These are phyloP conservation scores for Xiphophorus birchmanni DNA, from an alignment of 2,797 vertebrate genomes.

Conservation along the genomic window DNA sequence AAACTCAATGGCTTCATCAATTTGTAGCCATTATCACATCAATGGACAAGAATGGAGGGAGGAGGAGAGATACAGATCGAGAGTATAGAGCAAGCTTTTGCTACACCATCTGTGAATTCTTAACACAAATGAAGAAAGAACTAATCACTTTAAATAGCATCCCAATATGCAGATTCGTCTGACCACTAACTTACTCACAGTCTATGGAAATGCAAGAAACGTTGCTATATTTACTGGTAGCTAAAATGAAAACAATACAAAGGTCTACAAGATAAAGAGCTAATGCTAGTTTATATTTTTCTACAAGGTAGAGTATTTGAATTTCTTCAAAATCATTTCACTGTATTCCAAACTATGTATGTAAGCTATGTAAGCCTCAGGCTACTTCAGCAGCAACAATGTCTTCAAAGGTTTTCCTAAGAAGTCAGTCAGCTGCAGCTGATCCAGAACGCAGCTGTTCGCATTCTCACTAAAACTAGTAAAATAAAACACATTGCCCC, in stretches of 20 bases:
- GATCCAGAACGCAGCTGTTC: too few relatives aligned
- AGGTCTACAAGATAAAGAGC: not conserved
- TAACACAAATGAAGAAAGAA: conserved; percentile 10
- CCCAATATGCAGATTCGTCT: not conserved
- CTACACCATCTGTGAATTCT: conserved; percentile 68
- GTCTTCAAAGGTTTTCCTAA: too few relatives aligned
- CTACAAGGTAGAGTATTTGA: not conserved
- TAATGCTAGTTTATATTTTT: not conserved
- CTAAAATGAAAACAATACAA: not conserved
- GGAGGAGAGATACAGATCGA: conserved; percentile 41
- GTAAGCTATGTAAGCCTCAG: not conserved
- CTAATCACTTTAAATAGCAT: not conserved
- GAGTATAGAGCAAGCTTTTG: conserved; percentile 40
- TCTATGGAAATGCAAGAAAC: not conserved
- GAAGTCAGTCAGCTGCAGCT: too few relatives aligned
- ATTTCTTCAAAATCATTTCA: not conserved
- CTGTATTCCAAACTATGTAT: not conserved
- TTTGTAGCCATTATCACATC: conserved; percentile 80
- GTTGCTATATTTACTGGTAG: not conserved
- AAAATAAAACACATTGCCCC: too few relatives aligned
- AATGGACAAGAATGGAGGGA: conserved; percentile 80
- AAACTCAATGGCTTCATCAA: conserved; percentile 75
- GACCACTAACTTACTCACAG: not conserved
- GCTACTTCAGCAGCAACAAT: too few relatives aligned
- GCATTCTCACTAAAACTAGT: too few relatives aligned